These are phyloP conservation scores for Uropsilus gracilis DNA, from an alignment of 2,113 vertebrate genomes.

Conservation along the genomic window DNA sequence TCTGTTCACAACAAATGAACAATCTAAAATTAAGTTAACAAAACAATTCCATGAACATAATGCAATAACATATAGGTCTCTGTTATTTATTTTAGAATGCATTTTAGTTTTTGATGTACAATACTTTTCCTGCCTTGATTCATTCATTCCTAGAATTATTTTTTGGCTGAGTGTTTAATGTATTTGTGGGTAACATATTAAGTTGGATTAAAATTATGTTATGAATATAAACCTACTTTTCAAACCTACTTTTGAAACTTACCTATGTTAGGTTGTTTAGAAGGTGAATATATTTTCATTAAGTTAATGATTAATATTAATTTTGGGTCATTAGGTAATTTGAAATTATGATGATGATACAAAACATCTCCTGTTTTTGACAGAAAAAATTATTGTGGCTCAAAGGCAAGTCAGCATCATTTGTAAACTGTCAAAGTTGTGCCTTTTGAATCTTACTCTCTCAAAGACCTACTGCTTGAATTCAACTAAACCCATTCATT, in stretches of 20 bases:
- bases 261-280: background rate
- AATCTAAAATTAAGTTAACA: too few relatives aligned
- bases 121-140: too few relatives aligned
- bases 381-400: constrained; percentile 23
- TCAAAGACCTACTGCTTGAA: background rate
- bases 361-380: background rate
- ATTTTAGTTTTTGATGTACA: too few relatives aligned
- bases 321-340: background rate
- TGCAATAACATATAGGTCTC: too few relatives aligned
- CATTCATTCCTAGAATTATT: too few relatives aligned
- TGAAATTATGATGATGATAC: constrained; percentile 7
- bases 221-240: background rate
- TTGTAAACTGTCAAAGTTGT: background rate
- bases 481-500: background rate
- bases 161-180: constrained; percentile 10
- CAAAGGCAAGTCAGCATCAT: background rate
- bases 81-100: too few relatives aligned
- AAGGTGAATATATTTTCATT: background rate
- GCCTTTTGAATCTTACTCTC: background rate
- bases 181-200: background rate
- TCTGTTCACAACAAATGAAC: too few relatives aligned
- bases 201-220: background rate
- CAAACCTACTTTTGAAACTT: background rate
- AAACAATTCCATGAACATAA: too few relatives aligned
- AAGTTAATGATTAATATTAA: background rate